Conservation (phyloP, 2,113 vertebrate species). For the Pandion haliaetus region DNA sequence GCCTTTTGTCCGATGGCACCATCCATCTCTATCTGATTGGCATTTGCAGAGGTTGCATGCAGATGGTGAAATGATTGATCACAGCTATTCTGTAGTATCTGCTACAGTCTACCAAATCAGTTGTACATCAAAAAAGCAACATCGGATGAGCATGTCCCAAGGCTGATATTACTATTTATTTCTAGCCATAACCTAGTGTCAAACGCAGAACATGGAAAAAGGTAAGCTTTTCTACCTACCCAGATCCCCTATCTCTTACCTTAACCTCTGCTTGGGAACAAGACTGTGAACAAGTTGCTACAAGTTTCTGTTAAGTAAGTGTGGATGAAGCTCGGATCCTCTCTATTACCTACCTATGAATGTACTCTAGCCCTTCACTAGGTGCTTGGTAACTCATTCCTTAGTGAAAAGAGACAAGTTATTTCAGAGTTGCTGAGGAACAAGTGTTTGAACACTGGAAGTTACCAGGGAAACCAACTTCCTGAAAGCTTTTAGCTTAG, state of each 20-base stretch:
- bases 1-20: not conserved
- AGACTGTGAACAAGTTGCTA: not conserved
- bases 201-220: not conserved
- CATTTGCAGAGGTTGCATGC: not conserved
- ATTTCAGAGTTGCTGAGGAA: not conserved
- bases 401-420: not conserved
- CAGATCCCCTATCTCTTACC: not conserved
- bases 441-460: not conserved
- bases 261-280: not conserved
- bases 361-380: not conserved
- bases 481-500: not conserved
- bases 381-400: not conserved
- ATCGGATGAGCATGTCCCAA: not conserved
- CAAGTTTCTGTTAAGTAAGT: not conserved
- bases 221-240: not conserved
- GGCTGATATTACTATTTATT: not conserved
- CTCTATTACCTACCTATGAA: not conserved
- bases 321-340: not conserved
- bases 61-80: not conserved
- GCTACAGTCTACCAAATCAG: not conserved
- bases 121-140: not conserved
- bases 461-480: not conserved
- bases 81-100: not conserved
- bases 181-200: not conserved
- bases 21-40: not conserved